phyloP scores from a whole-genome alignment of 2,888 invertebrate species.

The Tridacna gigas region DNA sequence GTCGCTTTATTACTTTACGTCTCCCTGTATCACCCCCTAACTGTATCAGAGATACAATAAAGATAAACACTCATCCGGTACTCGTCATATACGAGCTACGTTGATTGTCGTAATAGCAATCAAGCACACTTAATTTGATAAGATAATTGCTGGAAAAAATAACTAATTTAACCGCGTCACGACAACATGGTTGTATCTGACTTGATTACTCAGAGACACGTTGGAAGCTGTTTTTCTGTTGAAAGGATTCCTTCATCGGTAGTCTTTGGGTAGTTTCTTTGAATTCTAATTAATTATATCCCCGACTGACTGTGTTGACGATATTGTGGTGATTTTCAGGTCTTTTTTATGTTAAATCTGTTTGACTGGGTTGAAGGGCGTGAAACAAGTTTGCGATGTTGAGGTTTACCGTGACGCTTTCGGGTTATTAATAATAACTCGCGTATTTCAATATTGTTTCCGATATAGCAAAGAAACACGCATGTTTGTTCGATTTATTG shows the following conservation, averaged over 20 bases:
- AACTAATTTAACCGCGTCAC: slow-evolving; percentile 4
- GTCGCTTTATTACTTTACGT: too few species aligned
- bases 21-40: too few species aligned
- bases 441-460: slow-evolving; percentile 7
- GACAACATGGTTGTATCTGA: background rate
- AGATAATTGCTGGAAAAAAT: slow-evolving; percentile 10
- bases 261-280: too few species aligned
- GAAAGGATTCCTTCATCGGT: too few species aligned
- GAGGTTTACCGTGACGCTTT: background rate
- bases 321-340: too few species aligned
- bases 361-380: too few species aligned
- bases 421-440: slow-evolving; percentile 10
- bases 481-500: slow-evolving; percentile 7
- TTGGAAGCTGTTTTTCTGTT: too few species aligned
- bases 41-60: background rate
- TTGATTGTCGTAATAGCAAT: slow-evolving; percentile 6
- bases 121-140: slow-evolving; percentile 8
- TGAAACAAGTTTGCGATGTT: background rate
- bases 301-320: too few species aligned
- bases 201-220: too few species aligned
- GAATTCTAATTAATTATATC: too few species aligned
- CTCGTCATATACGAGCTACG: background rate
- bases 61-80: slow-evolving; percentile 1
- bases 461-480: background rate
- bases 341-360: too few species aligned